Conservation (phyloP, 2,888 invertebrate genomes). For the Eilema caniola region DNA sequence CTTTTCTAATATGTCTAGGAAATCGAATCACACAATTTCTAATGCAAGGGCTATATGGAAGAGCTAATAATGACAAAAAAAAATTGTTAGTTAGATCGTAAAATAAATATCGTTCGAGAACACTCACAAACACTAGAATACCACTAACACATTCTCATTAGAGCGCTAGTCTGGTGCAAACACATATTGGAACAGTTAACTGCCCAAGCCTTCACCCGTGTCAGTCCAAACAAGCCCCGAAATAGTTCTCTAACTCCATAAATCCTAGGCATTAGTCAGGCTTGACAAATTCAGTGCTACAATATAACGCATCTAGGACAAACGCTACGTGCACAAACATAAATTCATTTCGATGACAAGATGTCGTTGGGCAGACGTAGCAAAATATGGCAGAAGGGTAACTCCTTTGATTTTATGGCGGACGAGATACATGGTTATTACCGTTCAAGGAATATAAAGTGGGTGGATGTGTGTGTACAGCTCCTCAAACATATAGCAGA, state of each 20-base stretch:
- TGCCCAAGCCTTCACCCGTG: neutral
- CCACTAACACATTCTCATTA: neutral
- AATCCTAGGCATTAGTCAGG: constrained; percentile 47
- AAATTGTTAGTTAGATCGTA: too few relatives aligned
- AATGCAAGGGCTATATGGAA: too few relatives aligned
- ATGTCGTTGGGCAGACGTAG: constrained; percentile 21
- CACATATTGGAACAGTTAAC: neutral
- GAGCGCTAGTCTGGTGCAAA: neutral
- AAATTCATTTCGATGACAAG: constrained; percentile 55
- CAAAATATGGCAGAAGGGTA: constrained; percentile 27
- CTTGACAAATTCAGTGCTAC: constrained; percentile 53
- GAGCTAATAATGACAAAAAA: too few relatives aligned
- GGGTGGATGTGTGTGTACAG: constrained; percentile 1
- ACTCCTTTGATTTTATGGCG: constrained; percentile 26
- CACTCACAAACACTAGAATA: neutral
- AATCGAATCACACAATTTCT: too few relatives aligned
- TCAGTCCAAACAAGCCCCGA: neutral
- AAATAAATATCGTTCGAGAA: neutral
- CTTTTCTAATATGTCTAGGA: too few relatives aligned
- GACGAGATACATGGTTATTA: constrained; percentile 20
- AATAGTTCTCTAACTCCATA: constrained; percentile 34
- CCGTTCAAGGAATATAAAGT: constrained; percentile 5
- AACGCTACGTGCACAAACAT: constrained; percentile 48
- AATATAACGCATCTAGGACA: constrained; percentile 44
- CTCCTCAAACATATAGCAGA: constrained; percentile 1